phyloP scores from a whole-genome alignment of 2,113 vertebrate genomes.

The Alethe diademata region DNA sequence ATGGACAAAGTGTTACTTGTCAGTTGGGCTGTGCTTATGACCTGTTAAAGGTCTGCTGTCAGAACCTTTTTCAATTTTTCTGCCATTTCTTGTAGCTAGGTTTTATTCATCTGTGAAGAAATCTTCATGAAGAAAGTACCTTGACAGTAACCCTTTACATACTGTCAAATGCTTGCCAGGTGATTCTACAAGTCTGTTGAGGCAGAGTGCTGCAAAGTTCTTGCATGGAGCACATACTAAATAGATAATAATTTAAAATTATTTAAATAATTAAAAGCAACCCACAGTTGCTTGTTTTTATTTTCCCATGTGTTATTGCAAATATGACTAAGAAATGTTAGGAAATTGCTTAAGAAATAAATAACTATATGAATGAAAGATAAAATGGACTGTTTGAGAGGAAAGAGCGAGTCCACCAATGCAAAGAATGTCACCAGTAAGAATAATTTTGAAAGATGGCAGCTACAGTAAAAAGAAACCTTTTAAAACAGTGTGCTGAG shows the following conservation, averaged over 20 bases:
- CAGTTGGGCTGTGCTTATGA: not conserved
- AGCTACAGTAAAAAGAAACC: not conserved
- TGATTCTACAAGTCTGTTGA: constrained; percentile 3
- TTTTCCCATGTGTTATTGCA: not conserved
- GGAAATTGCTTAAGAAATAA: not conserved
- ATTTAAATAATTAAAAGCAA: too few relatives aligned
- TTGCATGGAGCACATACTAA: not conserved
- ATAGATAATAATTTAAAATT: not conserved
- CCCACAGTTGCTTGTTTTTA: not conserved
- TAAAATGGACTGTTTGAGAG: not conserved
- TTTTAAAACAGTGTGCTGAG: not conserved
- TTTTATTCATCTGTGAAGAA: constrained; percentile 32
- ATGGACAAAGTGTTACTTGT: not conserved
- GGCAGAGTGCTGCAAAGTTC: not conserved
- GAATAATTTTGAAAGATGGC: not conserved
- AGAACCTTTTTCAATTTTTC: not conserved
- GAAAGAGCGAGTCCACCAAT: not conserved
- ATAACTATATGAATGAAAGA: not conserved
- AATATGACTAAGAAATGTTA: not conserved
- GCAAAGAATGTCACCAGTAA: not conserved
- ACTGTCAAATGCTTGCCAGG: not conserved
- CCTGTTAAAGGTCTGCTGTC: not conserved
- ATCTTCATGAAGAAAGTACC: not conserved
- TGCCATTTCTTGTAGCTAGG: not conserved
- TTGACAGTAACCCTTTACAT: not conserved